These are phyloP conservation scores for Sebastes goodei DNA, from an alignment of 2,797 vertebrate genomes.

Conservation along the genomic window DNA sequence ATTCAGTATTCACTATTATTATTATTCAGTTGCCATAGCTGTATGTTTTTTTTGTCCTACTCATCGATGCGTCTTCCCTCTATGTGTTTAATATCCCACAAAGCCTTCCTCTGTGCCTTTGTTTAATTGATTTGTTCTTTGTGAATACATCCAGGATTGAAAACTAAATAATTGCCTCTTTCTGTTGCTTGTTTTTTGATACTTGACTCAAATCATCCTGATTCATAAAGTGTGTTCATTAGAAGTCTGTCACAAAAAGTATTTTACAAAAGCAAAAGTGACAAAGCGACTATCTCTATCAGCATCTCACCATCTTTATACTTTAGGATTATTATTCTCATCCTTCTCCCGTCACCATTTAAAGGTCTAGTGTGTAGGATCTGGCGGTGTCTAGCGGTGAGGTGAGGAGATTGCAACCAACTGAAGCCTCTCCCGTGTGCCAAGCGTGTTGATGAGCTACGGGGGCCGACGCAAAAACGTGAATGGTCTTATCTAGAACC, in stretches of 20 bases:
- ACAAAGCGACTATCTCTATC: constrained; percentile 19
- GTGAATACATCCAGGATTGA: constrained; percentile 35
- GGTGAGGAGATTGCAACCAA: not conserved
- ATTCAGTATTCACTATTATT: constrained; percentile 20
- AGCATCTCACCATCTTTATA: constrained; percentile 2
- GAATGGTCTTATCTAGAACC: no score
- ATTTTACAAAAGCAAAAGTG: constrained; percentile 16
- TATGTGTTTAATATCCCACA: constrained; percentile 31
- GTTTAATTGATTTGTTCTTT: constrained; percentile 37
- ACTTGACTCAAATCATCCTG: constrained; percentile 1
- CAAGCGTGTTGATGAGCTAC: not conserved
- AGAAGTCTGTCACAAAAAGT: constrained; percentile 13
- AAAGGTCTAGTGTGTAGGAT: not conserved
- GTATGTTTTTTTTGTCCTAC: constrained; percentile 5
- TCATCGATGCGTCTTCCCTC: not conserved
- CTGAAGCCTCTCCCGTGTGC: not conserved
- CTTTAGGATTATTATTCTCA: constrained; percentile 1
- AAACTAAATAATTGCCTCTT: constrained; percentile 29
- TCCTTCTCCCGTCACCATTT: not conserved
- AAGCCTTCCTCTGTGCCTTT: constrained; percentile 20
- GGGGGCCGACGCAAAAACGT: no score
- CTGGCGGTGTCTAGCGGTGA: not conserved
- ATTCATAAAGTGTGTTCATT: constrained; percentile 12
- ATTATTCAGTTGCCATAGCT: constrained; percentile 28
- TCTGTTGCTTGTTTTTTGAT: constrained; percentile 19